Evolutionary conservation across 2,113 vertebrate genomes (phyloP), one percentile per base, ranked within the genome.

Genomic region (Zosterops hypoxanthus): DNA sequence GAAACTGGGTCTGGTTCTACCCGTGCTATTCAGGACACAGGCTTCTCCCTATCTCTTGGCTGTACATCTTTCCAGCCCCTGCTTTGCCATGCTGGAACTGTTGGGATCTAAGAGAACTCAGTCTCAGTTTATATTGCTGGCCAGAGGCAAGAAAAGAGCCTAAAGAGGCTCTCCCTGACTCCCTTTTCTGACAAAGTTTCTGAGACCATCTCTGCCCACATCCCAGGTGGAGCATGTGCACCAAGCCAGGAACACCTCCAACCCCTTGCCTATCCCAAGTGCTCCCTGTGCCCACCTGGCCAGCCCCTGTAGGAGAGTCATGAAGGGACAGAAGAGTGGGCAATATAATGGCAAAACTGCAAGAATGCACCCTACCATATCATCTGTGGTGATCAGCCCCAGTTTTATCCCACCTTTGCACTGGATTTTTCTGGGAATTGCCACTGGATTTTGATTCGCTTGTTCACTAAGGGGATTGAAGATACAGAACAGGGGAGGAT

Each of bases 351-450:
- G 24, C 24, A 83, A 80, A 71, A 19, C 31, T 5, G 1, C 3
- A 6, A 41, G 29, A 18, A 25, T 24, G 3, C 0, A 0, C 39
- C 0, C 2, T 20, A 15, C 26, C 29, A 6, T 2, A 34, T 8
- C 3, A 8, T 11, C 34, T 73, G 44, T 36, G 28, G 17, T 20
- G 18, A 2, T 23, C 49, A 50, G 9, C 16, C 20, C 72, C 9
- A 6, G 9, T 34, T 86, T 63, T 68, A 50, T 31, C 39, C 12
- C 29, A 36, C 4, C 29, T 4, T 28, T 44, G 14, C 29, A 14
- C 18, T 39, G 47, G 2, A 6, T n/a, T 83, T 89, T 83, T 42
- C 33, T 61, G 26, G 52, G 22, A n/a, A 29, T 19, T 31, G 39
- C n/a, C 28, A 10, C 14, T 29, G 15, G 5, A 5, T 46, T 71